Base-by-base conservation (phyloP, 2,113 vertebrate species). In the Pterocles orientalis region DNA sequence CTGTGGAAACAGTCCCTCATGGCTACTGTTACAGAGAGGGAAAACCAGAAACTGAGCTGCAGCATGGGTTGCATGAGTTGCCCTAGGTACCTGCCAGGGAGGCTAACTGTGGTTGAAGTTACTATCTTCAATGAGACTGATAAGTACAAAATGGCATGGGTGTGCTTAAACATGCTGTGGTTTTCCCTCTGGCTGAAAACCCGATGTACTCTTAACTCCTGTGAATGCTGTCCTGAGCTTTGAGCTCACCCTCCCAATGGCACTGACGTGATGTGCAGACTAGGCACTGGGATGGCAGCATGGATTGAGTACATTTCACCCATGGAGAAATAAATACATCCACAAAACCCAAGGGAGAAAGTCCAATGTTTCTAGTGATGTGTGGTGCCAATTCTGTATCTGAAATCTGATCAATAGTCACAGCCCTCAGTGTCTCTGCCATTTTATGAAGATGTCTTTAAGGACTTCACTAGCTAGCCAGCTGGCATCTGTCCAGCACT, bases 401-500 rank as follows among this genome's bases (percentile, higher is more conserved):
- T 92, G 82, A 94, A 80, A 83, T 86, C 41, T 65, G 28, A 95
- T 95, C 92, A 93, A 62, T 72, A 94, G 51, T 31, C 92, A 53
- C 58, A 80, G 66, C 41, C 29, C 50, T 90, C 60, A 31, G 18
- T 90, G 85, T 51, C 75, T 95, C 64, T 93, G 62, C 41, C 36
- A 6, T 94, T 94, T 97, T 90, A 93, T 87, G 95, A 91, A 95
- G 66, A 86, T 65, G 36, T 56, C 75, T 90, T 95, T 93, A 87
- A 93, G 64, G 71, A 83, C 24, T 77, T 1, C 1, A 36, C 60
- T 90, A 76, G 66, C 50, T 43, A 77, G 62, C 66, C 92, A 90
- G 66, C 71, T 93, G 92, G 93, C 82, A 95, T 88, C 79, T 86
- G 10, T 93, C 68, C 79, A 88, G 60, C 16, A 18, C 6, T 69